Conservation (phyloP, 2,113 vertebrate species). For the Thomomys bottae region DNA sequence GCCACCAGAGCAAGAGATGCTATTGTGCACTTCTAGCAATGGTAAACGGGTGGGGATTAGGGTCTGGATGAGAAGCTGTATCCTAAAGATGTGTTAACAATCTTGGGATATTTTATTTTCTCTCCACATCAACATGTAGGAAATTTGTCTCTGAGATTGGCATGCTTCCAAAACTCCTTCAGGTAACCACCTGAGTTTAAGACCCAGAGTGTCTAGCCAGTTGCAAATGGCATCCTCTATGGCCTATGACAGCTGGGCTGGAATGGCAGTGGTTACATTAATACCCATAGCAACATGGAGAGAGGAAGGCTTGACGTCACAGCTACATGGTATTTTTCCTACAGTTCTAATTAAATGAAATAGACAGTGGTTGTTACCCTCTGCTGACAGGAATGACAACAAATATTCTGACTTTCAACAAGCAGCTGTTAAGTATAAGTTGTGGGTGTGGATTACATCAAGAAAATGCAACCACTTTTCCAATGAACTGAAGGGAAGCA, state of each 20-base stretch:
- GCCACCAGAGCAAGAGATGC: background rate
- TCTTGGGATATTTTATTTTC: background rate
- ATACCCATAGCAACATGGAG: background rate
- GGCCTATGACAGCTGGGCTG: background rate
- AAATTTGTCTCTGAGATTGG: background rate
- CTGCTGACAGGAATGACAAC: background rate
- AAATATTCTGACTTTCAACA: background rate
- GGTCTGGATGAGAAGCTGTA: background rate
- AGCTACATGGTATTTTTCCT: background rate
- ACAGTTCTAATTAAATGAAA: conserved; percentile 11
- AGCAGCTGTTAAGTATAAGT: conserved; percentile 6
- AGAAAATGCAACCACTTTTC: background rate
- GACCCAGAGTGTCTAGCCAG: background rate
- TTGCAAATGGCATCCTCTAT: background rate
- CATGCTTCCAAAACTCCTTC: background rate
- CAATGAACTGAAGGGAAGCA: background rate
- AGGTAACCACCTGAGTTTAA: background rate
- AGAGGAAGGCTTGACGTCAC: background rate
- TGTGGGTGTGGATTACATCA: background rate
- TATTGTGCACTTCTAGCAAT: background rate
- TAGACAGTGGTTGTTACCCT: background rate
- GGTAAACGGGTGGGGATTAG: background rate
- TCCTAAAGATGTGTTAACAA: background rate
- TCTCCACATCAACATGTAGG: background rate
- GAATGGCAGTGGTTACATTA: background rate